Base-by-base conservation (phyloP, 2,113 vertebrate genomes). In the Rhineura floridana region DNA sequence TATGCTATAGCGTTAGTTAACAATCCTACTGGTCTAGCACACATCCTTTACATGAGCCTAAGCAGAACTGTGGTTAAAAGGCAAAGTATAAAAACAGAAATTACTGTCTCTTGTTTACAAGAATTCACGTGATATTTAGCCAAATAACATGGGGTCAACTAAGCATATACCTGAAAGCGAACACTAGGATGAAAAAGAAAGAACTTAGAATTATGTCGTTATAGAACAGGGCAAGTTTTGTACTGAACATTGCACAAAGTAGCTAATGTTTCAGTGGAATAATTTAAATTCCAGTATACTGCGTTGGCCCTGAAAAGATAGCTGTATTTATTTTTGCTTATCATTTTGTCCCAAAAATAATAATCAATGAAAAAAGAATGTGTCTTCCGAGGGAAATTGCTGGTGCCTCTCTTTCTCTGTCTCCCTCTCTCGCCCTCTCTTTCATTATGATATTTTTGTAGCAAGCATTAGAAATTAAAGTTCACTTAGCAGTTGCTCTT, bases 401-500 rank as follows among this genome's bases (percentile, higher is more conserved):
- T 67, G 63, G 10, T 67, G 5, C 44, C 59, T 67, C 52, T 85
- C 62, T 86, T 39, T 72, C n/a, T n/a, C 55, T 17, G 13, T 59
- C 55, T 59, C 1, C 46, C 52, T 67, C 3, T 63, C 52, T 62
- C 39, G 2, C 42, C 65, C n/a, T 78, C 9, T 85, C 2, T 75
- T n/a, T 48, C 72, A 44, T 70, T 83, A 65, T 85, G 2, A 69
- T 89, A 76, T 65, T 86, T 81, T 81, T 77, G 23, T 62, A 77
- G 72, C n/a, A 88, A 81, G 59, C 70, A 76, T 86, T 86, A 76
- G 78, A 82, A 89, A 89, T 89, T 86, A 82, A 86, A 82, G 78
- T 82, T 89, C 84, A 89, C n/a, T 82, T 89, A 89, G 55, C 39
- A 65, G 83, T 81, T 89, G 88, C 77, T 89, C 79, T 62, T n/a